Conservation (phyloP, 2,888 invertebrate genomes). For the Campopleginae sp. region DNA sequence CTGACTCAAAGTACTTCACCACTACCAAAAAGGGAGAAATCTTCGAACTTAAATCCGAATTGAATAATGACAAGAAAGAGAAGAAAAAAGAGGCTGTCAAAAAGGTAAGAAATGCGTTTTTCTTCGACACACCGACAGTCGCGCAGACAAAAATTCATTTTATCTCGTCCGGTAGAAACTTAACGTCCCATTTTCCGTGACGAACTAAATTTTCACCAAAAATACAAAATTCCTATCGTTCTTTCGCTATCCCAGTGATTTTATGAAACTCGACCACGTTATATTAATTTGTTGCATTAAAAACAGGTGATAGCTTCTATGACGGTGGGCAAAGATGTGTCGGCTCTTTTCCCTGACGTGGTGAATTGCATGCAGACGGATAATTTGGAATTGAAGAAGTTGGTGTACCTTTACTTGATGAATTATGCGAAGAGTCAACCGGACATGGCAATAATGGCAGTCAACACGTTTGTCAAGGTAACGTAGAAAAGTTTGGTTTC, state of each 20-base stretch:
- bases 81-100: slow-evolving; percentile 99
- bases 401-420: slow-evolving; percentile 99
- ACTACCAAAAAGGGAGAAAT: slow-evolving; percentile 99
- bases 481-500: slow-evolving; percentile 71
- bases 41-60: slow-evolving; percentile 98
- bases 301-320: slow-evolving; percentile 98
- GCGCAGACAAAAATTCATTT: not conserved
- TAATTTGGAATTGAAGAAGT: slow-evolving; percentile 98
- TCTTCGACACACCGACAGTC: not conserved
- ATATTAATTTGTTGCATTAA: not conserved
- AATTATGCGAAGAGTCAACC: slow-evolving; percentile 99
- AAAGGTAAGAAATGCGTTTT: slow-evolving; percentile 89
- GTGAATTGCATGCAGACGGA: slow-evolving; percentile 99
- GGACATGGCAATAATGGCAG: slow-evolving; percentile 99
- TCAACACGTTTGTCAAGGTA: slow-evolving; percentile 99
- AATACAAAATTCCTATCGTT: not conserved
- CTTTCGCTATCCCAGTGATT: not conserved
- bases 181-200: too few relatives aligned
- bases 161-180: too few relatives aligned
- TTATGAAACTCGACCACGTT: slow-evolving; percentile 87
- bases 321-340: slow-evolving; percentile 99
- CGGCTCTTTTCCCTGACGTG: slow-evolving; percentile 99
- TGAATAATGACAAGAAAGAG: slow-evolving; percentile 99
- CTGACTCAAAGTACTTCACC: slow-evolving; percentile 99
- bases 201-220: not conserved